A percentile compares a stretch with the other conserved stretches of the same genome.
phyloP scores from a whole-genome alignment of 1,140 invertebrate species.

The Kradibia gibbosae region DNA sequence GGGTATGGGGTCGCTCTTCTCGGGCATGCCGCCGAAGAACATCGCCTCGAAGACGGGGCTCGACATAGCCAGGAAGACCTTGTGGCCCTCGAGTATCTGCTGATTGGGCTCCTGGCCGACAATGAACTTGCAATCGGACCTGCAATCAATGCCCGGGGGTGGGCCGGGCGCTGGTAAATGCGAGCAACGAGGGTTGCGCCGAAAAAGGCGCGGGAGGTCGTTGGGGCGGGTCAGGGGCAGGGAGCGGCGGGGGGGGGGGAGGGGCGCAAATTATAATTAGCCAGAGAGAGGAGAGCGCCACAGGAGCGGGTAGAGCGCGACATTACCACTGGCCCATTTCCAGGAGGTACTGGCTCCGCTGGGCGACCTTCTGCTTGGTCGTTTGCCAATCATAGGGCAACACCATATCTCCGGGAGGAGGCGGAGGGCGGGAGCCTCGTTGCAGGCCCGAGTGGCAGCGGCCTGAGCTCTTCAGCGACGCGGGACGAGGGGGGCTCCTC shows the following conservation, averaged over 20 bases:
- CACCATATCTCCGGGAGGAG: conserved; percentile 59
- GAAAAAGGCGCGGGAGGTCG: background rate
- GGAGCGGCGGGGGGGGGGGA: no score
- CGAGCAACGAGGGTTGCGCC: background rate
- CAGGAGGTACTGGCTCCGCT: conserved; percentile 80
- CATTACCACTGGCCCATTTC: conserved; percentile 81
- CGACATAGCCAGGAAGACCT: conserved; percentile 86
- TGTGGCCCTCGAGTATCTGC: conserved; percentile 82
- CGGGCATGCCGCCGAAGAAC: conserved; percentile 85
- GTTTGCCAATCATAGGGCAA: conserved; percentile 82
- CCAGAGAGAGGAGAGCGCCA: background rate
- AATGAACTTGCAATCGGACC: conserved; percentile 86
- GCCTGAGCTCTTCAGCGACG: no score
- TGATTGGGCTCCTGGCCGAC: conserved; percentile 84
- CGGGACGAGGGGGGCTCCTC: background rate
- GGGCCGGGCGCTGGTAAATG: background rate
- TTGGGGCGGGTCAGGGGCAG: no score
- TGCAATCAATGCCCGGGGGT: background rate
- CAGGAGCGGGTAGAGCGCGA: no score
- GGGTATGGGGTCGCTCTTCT: conserved; percentile 81
- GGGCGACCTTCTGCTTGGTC: conserved; percentile 78
- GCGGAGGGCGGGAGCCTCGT: conserved; percentile 5
- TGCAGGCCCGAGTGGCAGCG: conserved; percentile 20
- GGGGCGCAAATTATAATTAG: no score
- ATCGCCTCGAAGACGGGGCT: conserved; percentile 87